These are phyloP conservation scores for Proisotoma minuta DNA, from an alignment of 2,888 invertebrate genomes.

Conservation along the genomic window DNA sequence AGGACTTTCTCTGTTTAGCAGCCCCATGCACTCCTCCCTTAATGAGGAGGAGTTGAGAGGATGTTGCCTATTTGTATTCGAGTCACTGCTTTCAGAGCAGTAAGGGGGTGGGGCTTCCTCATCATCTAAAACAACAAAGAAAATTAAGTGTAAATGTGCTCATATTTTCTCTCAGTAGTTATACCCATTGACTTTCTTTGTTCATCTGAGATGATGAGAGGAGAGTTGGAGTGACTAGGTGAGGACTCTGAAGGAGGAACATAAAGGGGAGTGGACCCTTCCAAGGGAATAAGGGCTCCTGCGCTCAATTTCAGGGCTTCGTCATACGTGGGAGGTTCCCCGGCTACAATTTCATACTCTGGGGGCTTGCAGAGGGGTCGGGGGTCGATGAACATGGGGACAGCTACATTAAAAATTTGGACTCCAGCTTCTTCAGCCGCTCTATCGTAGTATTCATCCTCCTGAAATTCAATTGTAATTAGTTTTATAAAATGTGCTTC, in stretches of 20 bases:
- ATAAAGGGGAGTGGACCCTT: constrained; percentile 16
- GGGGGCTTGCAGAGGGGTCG: constrained; percentile 58
- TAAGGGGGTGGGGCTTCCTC: neutral
- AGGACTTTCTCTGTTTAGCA: too few species aligned
- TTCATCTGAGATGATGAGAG: constrained; percentile 6
- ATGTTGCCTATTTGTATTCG: too few species aligned
- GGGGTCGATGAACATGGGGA: constrained; percentile 45
- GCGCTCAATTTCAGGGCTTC: constrained; percentile 68
- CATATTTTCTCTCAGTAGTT: too few species aligned
- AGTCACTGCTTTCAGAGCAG: too few species aligned
- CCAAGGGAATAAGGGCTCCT: constrained; percentile 29
- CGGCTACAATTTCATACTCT: constrained; percentile 66
- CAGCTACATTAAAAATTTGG: constrained; percentile 46
- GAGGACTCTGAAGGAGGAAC: constrained; percentile 8
- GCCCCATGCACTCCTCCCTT: too few species aligned
- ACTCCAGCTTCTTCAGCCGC: constrained; percentile 41
- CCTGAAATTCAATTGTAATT: constrained; percentile 19
- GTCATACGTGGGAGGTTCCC: constrained; percentile 62
- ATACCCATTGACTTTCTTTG: neutral
- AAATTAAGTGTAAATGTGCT: neutral
- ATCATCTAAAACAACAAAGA: neutral
- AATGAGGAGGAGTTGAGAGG: too few species aligned
- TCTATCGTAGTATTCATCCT: constrained; percentile 19
- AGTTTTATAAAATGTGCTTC: too few species aligned
- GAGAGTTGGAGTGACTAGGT: constrained; percentile 37